These are phyloP conservation scores for Lithodes maja DNA, from an alignment of 2,888 invertebrate species.

Conservation along the genomic window DNA sequence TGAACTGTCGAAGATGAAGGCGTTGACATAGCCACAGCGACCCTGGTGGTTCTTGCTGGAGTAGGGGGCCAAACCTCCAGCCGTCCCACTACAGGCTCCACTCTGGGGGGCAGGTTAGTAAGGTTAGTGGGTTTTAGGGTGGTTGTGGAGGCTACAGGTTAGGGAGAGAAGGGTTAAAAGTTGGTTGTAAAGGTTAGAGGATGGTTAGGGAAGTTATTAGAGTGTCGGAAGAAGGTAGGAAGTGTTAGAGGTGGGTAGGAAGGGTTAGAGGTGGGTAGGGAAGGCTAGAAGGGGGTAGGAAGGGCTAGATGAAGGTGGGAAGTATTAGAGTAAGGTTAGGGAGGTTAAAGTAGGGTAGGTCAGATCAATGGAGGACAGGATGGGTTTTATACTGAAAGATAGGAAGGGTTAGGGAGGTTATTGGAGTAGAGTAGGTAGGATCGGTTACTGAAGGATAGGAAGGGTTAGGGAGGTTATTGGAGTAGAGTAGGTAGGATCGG, in stretches of 20 bases:
- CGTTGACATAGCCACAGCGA: conserved; percentile 70
- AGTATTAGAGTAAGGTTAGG: neutral
- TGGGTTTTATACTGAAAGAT: neutral
- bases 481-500: too few species aligned
- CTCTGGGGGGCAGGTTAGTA: conserved; percentile 6
- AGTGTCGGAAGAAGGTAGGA: neutral
- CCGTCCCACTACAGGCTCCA: conserved; percentile 72
- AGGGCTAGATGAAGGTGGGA: neutral
- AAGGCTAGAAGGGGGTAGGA: neutral
- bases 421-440: too few species aligned
- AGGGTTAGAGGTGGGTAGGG: neutral
- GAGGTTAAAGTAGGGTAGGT: neutral
- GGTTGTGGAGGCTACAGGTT: neutral
- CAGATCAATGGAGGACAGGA: neutral
- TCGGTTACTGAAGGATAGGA: too few species aligned
- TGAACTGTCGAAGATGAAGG: conserved; percentile 65
- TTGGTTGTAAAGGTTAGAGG: neutral
- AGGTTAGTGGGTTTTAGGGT: neutral
- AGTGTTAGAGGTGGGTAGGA: neutral
- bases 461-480: too few species aligned
- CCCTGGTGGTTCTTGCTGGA: conserved; percentile 68
- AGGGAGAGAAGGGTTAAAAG: neutral
- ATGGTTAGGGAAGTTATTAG: neutral
- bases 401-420: too few species aligned
- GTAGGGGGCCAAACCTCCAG: conserved; percentile 72